Evolutionary conservation across 2,888 invertebrate species (phyloP).

Genomic region (Sphaeridia pumilis): DNA sequence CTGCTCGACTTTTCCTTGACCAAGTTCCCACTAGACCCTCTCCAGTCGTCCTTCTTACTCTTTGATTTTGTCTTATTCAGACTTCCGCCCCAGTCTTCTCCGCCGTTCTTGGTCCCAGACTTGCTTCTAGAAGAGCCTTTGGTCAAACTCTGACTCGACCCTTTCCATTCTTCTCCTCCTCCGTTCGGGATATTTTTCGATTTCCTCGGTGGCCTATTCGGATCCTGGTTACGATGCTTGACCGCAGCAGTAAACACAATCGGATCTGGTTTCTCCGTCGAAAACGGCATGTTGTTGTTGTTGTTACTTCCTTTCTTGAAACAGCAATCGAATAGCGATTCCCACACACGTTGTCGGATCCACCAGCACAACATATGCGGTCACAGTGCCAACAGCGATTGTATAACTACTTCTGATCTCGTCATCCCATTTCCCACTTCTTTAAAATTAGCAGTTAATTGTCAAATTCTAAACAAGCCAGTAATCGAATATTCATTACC

Average conservation of each 20-base stretch:
- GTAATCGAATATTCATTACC: slow-evolving; percentile 14
- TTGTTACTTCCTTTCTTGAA: background rate
- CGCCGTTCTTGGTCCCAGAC: too few species aligned
- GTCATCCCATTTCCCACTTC: background rate
- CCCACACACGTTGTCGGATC: too few species aligned
- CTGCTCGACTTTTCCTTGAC: too few species aligned
- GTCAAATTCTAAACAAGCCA: background rate
- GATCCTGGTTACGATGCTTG: slow-evolving; percentile 4
- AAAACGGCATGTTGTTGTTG: slow-evolving; percentile 1
- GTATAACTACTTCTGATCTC: background rate
- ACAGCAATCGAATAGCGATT: too few species aligned
- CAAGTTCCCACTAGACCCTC: too few species aligned
- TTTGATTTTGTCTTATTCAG: too few species aligned
- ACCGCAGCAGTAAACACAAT: background rate
- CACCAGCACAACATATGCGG: too few species aligned
- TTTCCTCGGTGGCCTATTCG: slow-evolving; percentile 6
- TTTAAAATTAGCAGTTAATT: background rate
- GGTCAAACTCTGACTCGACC: background rate
- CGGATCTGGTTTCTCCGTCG: background rate
- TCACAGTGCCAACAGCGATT: too few species aligned
- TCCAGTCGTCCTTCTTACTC: too few species aligned
- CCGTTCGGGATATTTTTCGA: background rate
- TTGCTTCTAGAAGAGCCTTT: background rate
- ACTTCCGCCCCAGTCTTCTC: too few species aligned
- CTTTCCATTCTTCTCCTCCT: background rate